Evolutionary conservation across 53 echinoderm and acorn worm genomes (phyloP).

Genomic region (Holothuria leucospilota): DNA sequence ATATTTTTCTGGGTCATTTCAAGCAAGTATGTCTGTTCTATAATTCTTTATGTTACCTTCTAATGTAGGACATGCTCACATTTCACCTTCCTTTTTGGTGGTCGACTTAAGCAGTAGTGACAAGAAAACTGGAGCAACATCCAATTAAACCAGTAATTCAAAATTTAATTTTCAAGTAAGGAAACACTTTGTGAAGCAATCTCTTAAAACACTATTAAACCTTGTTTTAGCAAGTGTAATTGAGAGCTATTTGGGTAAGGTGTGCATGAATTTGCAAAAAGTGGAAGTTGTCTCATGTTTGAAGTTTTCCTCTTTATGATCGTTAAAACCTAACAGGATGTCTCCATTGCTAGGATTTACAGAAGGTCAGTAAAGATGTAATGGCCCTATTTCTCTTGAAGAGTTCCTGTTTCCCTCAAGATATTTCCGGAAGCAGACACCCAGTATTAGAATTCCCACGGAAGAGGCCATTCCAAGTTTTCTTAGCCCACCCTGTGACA

Average conservation of each 20-base stretch:
- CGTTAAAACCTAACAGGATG: constrained; percentile 21
- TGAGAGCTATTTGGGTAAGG: neutral
- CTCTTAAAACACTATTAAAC: no score
- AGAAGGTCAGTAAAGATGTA: neutral
- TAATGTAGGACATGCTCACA: no score
- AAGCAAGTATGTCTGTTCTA: no score
- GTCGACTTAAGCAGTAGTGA: no score
- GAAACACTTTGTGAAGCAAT: no score
- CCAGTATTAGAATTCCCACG: constrained; percentile 17
- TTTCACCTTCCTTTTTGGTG: no score
- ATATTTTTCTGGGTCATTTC: no score
- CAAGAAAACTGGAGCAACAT: no score
- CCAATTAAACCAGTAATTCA: no score
- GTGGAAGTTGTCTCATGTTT: constrained; percentile 7
- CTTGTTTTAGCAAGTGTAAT: no score
- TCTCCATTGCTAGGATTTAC: constrained; percentile 13
- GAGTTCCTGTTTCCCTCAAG: neutral
- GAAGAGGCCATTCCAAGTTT: neutral
- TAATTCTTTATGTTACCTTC: no score
- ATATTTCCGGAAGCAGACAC: neutral
- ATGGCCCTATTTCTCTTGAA: constrained; percentile 1
- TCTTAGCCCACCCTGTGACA: neutral
- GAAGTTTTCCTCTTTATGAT: constrained; percentile 23
- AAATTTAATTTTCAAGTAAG: no score
- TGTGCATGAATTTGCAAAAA: neutral